Percentiles rank a stretch among this genome's conserved stretches.
Conservation (phyloP, 2,797 vertebrate species). For the Sebastes oblongus region DNA sequence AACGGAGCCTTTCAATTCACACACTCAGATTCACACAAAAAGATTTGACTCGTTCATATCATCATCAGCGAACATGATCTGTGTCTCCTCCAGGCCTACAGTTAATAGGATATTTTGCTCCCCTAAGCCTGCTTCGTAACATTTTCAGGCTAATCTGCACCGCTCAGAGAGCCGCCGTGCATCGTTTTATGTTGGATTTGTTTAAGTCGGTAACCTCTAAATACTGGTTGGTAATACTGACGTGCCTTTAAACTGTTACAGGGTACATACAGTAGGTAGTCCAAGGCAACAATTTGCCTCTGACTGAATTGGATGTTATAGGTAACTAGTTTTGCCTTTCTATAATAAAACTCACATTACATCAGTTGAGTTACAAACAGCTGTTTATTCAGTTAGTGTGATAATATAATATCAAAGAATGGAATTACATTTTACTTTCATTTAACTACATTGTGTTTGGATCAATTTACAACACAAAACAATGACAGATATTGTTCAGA, state of each 20-base stretch:
- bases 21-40: constrained; percentile 25
- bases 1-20: constrained; percentile 44
- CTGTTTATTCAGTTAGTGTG: neutral
- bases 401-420: neutral
- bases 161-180: neutral
- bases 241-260: neutral
- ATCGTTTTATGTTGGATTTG: constrained; percentile 22
- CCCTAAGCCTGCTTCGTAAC: constrained; percentile 41
- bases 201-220: neutral
- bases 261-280: neutral
- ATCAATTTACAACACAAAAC: too few species aligned
- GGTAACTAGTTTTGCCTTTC: neutral
- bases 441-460: neutral
- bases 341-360: neutral
- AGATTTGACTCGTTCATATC: constrained; percentile 31
- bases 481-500: too few species aligned
- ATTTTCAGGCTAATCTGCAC: constrained; percentile 35
- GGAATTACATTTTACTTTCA: neutral
- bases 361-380: neutral
- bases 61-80: constrained; percentile 22
- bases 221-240: neutral
- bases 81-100: neutral
- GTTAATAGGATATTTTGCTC: constrained; percentile 27
- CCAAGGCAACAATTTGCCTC: neutral
- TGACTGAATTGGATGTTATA: neutral